Percentiles rank a stretch among this genome's conserved stretches.
Evolutionary conservation across 2,888 invertebrate species (phyloP).

Genomic region (Drosophila acutilabella): DNA sequence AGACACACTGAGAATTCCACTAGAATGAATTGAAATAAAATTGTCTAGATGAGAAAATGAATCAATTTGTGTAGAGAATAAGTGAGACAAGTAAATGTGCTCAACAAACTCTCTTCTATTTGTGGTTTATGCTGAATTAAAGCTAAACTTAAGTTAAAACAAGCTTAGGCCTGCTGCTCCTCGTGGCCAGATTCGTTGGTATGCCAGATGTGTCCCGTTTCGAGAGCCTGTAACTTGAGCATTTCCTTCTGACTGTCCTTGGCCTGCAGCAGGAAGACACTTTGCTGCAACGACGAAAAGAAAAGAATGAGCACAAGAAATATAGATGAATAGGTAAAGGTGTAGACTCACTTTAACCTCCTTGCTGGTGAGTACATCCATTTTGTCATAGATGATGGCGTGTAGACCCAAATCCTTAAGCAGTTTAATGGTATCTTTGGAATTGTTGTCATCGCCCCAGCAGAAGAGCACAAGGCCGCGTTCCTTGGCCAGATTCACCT

Average conservation of each 20-base stretch:
- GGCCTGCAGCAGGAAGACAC: slow-evolving; percentile 92
- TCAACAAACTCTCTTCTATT: neutral
- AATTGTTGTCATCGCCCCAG: slow-evolving; percentile 98
- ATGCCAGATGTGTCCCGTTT: slow-evolving; percentile 78
- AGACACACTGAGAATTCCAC: slow-evolving; percentile 29
- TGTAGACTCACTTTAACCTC: slow-evolving; percentile 80
- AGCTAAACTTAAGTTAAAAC: slow-evolving; percentile 16
- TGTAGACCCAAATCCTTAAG: slow-evolving; percentile 96
- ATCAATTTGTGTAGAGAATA: neutral
- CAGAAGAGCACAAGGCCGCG: slow-evolving; percentile 95
- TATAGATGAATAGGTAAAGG: too few species aligned
- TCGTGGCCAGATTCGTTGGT: slow-evolving; percentile 56
- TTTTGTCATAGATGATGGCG: slow-evolving; percentile 98
- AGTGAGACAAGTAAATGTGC: too few species aligned
- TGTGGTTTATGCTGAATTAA: slow-evolving; percentile 27
- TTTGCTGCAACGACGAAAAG: slow-evolving; percentile 87
- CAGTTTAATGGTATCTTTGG: slow-evolving; percentile 92
- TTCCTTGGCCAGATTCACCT: slow-evolving; percentile 92
- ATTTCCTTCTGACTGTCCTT: slow-evolving; percentile 88
- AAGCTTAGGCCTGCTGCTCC: slow-evolving; percentile 61
- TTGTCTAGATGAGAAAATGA: slow-evolving; percentile 57
- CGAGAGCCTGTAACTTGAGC: slow-evolving; percentile 83
- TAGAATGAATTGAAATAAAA: slow-evolving; percentile 55
- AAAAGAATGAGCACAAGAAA: neutral
- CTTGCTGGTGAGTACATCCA: slow-evolving; percentile 87